Conservation (phyloP, 2,113 vertebrate species). For the Centropristis striata region DNA sequence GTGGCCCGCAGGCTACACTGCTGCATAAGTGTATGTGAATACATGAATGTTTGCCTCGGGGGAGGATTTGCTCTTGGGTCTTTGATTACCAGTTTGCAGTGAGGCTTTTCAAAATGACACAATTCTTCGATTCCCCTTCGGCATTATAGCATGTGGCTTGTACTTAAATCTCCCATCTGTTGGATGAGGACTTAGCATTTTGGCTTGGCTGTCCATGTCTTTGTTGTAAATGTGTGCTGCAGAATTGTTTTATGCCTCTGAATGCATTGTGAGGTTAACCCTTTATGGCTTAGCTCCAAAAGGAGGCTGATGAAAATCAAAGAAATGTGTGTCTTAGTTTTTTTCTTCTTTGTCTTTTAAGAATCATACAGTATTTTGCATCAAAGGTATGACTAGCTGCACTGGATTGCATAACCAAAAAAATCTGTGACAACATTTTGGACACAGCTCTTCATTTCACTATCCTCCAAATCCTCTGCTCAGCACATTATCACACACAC, state of each 20-base stretch:
- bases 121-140: conserved; percentile 65
- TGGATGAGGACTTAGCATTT: conserved; percentile 48
- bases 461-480: conserved; percentile 49
- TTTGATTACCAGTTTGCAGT: conserved; percentile 68
- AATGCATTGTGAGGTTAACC: conserved; percentile 35
- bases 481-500: conserved; percentile 53
- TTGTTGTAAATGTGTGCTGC: conserved; percentile 39
- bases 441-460: conserved; percentile 50
- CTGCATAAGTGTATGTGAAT: conserved; percentile 59
- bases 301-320: conserved; percentile 28
- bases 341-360: too few relatives aligned
- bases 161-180: conserved; percentile 66
- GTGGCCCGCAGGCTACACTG: conserved; percentile 55
- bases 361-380: conserved; percentile 10
- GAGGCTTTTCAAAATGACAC: conserved; percentile 64
- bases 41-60: conserved; percentile 60
- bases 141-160: conserved; percentile 50
- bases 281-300: conserved; percentile 20
- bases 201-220: conserved; percentile 33
- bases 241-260: conserved; percentile 43
- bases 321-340: conserved; percentile 18
- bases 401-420: conserved; percentile 35
- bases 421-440: conserved; percentile 52
- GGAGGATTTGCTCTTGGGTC: conserved; percentile 66
- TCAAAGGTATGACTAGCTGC: conserved; percentile 30